phyloP scores from a whole-genome alignment of 2,113 vertebrate species.

The Phyllopteryx taeniolatus region DNA sequence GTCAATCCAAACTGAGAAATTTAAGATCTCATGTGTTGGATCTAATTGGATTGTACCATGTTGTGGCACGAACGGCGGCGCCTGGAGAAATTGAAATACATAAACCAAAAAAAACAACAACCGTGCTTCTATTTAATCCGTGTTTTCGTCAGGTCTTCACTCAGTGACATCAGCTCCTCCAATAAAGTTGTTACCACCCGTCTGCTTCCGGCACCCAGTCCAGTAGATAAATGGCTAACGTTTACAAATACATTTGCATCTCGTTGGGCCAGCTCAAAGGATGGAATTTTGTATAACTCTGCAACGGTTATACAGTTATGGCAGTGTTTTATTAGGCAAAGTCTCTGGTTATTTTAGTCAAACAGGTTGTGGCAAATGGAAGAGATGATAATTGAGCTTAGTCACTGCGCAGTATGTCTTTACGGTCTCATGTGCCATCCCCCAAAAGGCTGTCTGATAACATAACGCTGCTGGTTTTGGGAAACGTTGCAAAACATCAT shows the following conservation, averaged over 20 bases:
- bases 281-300: not conserved
- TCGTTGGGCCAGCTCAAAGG: not conserved
- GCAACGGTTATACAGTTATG: no score
- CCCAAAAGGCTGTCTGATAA: not conserved
- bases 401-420: not conserved
- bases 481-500: not conserved
- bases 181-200: not conserved
- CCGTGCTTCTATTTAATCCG: not conserved
- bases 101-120: no score
- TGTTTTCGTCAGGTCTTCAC: not conserved
- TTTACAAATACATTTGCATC: not conserved
- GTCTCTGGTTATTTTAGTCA: constrained; percentile 16
- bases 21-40: not conserved
- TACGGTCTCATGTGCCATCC: not conserved
- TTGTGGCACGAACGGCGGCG: no score
- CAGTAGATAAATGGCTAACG: not conserved
- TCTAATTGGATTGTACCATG: not conserved
- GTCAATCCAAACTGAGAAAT: no score
- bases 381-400: constrained; percentile 33
- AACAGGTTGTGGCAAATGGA: constrained; percentile 31
- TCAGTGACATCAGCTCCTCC: not conserved
- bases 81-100: no score
- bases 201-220: not conserved
- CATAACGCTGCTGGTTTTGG: not conserved
- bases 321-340: no score